phyloP scores from a whole-genome alignment of 1,140 invertebrate species.

The Diploscapter pachys region DNA sequence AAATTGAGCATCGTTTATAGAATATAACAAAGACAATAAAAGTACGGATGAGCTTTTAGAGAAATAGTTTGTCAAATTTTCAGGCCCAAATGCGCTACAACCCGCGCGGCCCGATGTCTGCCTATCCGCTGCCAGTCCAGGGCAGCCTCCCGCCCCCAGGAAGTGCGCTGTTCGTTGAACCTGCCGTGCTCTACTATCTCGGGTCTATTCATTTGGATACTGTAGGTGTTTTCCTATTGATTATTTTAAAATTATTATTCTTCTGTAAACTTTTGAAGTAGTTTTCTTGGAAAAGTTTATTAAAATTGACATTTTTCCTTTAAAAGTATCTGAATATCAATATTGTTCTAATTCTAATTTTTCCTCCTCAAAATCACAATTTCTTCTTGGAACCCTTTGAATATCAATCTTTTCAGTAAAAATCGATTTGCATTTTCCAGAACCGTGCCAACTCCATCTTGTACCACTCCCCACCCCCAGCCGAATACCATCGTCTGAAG shows the following conservation, averaged over 20 bases:
- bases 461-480: slow-evolving; percentile 13
- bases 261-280: too few species aligned
- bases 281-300: too few species aligned
- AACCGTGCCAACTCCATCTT: slow-evolving; percentile 13
- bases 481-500: slow-evolving; percentile 11
- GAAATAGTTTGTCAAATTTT: too few species aligned
- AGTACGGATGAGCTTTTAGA: too few species aligned
- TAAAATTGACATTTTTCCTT: too few species aligned
- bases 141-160: background rate
- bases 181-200: slow-evolving; percentile 12
- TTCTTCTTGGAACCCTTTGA: too few species aligned
- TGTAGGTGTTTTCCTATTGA: background rate
- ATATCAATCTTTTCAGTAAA: background rate
- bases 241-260: slow-evolving; percentile 2
- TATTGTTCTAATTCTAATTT: too few species aligned
- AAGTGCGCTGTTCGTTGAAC: background rate
- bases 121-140: slow-evolving; percentile 1
- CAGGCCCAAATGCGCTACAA: too few species aligned
- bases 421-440: slow-evolving; percentile 7
- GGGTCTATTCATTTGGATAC: slow-evolving; percentile 7
- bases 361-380: background rate
- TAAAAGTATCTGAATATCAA: too few species aligned
- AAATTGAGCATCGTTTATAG: too few species aligned
- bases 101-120: too few species aligned
- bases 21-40: too few species aligned